Conservation (phyloP, 2,888 invertebrate genomes). For the Epinotia brunnichana region DNA sequence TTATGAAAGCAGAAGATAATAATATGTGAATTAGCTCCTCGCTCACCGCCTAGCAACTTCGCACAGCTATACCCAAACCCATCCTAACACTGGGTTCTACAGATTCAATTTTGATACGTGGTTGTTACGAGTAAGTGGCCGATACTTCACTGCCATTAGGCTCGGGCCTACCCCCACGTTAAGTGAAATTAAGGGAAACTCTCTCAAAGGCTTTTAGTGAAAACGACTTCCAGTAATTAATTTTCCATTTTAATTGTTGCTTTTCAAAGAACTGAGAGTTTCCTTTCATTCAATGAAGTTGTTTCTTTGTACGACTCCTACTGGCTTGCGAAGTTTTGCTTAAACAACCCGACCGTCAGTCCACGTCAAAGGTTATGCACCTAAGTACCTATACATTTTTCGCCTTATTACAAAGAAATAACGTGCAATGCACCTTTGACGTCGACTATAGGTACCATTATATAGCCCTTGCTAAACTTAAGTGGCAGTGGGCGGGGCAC, state of each 20-base stretch:
- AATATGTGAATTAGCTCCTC: too few species aligned
- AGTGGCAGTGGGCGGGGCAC: too few species aligned
- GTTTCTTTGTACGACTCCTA: neutral
- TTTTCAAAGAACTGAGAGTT: neutral
- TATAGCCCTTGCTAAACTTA: too few species aligned
- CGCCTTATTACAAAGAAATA: neutral
- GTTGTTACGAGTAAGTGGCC: constrained; percentile 14
- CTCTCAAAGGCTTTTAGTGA: constrained; percentile 18
- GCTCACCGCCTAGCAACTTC: too few species aligned
- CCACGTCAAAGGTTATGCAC: too few species aligned
- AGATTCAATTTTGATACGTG: constrained; percentile 29
- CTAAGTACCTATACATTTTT: neutral
- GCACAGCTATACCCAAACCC: too few species aligned
- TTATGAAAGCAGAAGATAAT: too few species aligned
- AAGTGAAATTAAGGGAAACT: constrained; percentile 26
- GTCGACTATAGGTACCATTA: too few species aligned
- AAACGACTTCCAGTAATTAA: constrained; percentile 1
- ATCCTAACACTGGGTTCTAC: too few species aligned
- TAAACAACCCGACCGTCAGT: neutral
- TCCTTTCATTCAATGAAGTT: constrained; percentile 4
- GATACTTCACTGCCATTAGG: constrained; percentile 31
- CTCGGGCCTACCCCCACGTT: constrained; percentile 12
- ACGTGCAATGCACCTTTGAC: too few species aligned
- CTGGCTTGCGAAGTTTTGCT: neutral
- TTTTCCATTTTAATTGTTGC: neutral